These are phyloP conservation scores for Mimachlamys varia DNA, from an alignment of 2,888 invertebrate genomes.

Conservation along the genomic window DNA sequence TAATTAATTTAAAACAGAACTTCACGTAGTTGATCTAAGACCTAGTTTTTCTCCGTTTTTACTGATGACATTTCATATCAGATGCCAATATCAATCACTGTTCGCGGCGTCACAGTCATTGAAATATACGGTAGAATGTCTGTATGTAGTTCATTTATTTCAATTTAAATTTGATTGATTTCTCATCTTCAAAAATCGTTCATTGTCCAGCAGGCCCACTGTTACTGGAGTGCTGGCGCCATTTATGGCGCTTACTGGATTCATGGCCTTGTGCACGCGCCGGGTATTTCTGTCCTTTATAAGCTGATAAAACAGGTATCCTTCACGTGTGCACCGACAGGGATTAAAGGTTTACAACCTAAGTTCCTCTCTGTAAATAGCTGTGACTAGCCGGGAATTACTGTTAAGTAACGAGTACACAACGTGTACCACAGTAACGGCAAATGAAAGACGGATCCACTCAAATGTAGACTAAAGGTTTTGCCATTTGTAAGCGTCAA, in stretches of 20 bases:
- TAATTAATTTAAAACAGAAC: too few species aligned
- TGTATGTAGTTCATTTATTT: neutral
- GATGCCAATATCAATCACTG: neutral
- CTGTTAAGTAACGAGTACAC: neutral
- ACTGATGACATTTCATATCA: too few species aligned
- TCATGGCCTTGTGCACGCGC: neutral
- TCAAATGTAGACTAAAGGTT: neutral
- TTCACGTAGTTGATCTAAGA: too few species aligned
- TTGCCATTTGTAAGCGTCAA: neutral
- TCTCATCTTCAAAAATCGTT: neutral
- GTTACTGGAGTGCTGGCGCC: neutral
- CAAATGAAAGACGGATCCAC: neutral
- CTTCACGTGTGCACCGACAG: neutral
- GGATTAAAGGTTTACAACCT: neutral
- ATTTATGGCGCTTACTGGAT: neutral
- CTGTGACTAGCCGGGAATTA: neutral
- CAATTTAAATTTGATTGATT: neutral
- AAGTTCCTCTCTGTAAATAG: neutral
- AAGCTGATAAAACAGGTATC: slow-evolving; percentile 6
- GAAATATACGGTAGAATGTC: neutral
- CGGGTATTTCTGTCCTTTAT: neutral
- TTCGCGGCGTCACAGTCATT: neutral
- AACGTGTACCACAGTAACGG: neutral
- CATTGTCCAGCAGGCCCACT: neutral
- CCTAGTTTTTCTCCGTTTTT: too few species aligned